A percentile compares a stretch with the other conserved stretches of the same genome.
These are phyloP conservation scores for Pseudoips prasinana DNA, from an alignment of 2,888 invertebrate genomes.

Conservation along the genomic window DNA sequence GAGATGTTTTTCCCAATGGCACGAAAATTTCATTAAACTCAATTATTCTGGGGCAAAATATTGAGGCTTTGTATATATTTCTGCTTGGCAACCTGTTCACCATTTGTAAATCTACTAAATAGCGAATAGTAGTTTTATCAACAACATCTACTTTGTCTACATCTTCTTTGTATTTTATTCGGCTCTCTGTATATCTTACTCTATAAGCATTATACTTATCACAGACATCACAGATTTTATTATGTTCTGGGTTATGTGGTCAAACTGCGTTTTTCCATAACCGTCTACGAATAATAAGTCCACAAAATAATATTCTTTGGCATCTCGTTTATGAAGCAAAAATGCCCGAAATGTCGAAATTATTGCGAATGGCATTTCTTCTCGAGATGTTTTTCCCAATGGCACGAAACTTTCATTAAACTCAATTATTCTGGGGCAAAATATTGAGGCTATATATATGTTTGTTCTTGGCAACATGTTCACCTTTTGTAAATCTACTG, in stretches of 20 bases:
- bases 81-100: constrained; percentile 24
- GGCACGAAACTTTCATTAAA: constrained; percentile 26
- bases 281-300: too few species aligned
- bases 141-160: neutral
- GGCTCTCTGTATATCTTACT: constrained; percentile 1
- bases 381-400: constrained; percentile 6
- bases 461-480: constrained; percentile 24
- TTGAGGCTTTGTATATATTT: constrained; percentile 18
- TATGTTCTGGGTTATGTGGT: constrained; percentile 2
- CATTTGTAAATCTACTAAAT: constrained; percentile 21
- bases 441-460: constrained; percentile 19
- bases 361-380: constrained; percentile 11
- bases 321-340: constrained; percentile 10
- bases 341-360: constrained; percentile 8
- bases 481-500: constrained; percentile 24
- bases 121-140: constrained; percentile 2
- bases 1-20: constrained; percentile 9
- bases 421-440: constrained; percentile 19
- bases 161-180: constrained; percentile 1
- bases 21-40: constrained; percentile 25
- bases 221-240: constrained; percentile 10
- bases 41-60: constrained; percentile 22
- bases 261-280: too few species aligned
- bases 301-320: neutral
- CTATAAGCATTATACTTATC: constrained; percentile 2